phyloP scores from a whole-genome alignment of 2,888 invertebrate species.

The Operophtera brumata region DNA sequence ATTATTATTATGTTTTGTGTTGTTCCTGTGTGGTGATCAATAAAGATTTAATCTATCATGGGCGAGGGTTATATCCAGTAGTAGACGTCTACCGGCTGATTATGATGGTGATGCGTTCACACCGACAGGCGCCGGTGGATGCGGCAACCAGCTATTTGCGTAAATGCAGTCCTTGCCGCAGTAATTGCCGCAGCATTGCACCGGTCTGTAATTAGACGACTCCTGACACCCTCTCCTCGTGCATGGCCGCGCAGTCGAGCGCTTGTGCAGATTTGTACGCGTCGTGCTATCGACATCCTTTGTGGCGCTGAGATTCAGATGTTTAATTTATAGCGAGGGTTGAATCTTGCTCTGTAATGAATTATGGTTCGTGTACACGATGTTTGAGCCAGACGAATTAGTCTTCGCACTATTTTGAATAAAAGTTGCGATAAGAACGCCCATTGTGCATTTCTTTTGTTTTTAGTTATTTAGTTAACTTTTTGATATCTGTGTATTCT shows the following conservation, averaged over 20 bases:
- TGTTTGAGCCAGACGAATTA: neutral
- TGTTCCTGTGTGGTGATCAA: no score
- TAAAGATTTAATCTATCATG: no score
- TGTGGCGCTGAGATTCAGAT: constrained; percentile 17
- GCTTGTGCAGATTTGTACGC: constrained; percentile 20
- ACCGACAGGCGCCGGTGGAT: neutral
- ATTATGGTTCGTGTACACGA: constrained; percentile 2
- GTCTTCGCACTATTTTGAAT: neutral
- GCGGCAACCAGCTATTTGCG: neutral
- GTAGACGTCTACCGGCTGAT: no score
- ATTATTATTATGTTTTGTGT: no score
- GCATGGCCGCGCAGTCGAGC: neutral
- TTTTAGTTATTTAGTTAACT: no score
- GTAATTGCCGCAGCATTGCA: constrained; percentile 9
- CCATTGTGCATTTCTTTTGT: no score
- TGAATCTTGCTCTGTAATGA: constrained; percentile 5
- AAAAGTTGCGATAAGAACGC: neutral
- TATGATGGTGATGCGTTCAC: no score
- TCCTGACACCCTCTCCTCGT: neutral
- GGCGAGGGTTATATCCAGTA: no score
- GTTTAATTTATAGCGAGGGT: constrained; percentile 23
- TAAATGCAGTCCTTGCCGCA: neutral
- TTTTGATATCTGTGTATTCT: no score
- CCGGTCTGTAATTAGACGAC: constrained; percentile 10
- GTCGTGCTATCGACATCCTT: constrained; percentile 26